A percentile compares a stretch with the other conserved stretches of the same genome.
Conservation (phyloP, 2,888 invertebrate genomes). For the Ganaspis brasiliensis region DNA sequence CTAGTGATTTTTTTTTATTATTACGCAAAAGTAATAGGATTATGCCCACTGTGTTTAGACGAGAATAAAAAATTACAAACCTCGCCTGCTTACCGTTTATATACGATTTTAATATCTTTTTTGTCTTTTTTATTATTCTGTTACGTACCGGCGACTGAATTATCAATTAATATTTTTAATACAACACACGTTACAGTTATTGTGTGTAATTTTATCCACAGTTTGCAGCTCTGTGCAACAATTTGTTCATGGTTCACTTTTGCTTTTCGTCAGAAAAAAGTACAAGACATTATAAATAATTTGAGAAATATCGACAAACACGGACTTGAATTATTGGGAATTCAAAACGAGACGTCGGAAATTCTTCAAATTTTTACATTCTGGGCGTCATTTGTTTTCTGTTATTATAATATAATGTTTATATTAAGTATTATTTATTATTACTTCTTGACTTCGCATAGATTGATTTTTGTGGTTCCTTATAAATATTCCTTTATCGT, state of each 20-base stretch:
- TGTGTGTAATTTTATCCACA: background rate
- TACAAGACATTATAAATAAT: background rate
- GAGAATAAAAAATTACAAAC: background rate
- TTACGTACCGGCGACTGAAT: background rate
- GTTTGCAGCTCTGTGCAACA: background rate
- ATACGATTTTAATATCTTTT: background rate
- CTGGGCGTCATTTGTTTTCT: background rate
- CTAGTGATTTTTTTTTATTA: background rate
- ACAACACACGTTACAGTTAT: background rate
- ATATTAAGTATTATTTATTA: background rate
- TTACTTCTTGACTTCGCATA: background rate
- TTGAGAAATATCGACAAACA: background rate
- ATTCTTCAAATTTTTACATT: background rate
- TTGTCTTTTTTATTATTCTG: background rate
- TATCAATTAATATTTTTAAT: background rate
- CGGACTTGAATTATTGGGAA: background rate
- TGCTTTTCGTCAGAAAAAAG: background rate
- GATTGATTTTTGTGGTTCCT: background rate
- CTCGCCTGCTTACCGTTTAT: background rate
- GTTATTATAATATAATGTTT: background rate
- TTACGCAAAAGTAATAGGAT: background rate
- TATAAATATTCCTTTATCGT: background rate
- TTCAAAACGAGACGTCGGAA: background rate
- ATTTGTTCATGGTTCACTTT: slow-evolving; percentile 2
- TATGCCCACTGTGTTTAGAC: background rate